Base-by-base conservation (phyloP, 1,140 invertebrate species). In the Pseudoatta argentina region DNA sequence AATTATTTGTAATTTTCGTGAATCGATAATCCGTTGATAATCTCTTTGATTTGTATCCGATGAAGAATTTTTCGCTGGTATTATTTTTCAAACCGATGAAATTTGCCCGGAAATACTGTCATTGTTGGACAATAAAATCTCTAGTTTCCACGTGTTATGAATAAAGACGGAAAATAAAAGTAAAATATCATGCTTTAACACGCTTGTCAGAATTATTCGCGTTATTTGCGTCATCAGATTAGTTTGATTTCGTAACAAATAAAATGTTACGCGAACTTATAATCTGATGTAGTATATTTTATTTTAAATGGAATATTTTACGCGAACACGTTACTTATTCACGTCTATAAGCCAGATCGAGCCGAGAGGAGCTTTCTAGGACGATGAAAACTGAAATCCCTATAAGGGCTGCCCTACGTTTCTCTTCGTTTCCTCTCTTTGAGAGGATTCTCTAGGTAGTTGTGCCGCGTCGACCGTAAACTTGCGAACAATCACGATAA, bases 401-500 rank as follows among this genome's bases (percentile, higher is more conserved):
- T 86, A 7, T 48, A 82, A 86, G 77, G 34, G 27, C 39, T 61
- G 55, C 53, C 30, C 66, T 66, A 51, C 64, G 77, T 86, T 64
- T 86, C 66, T 82, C 30, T 39, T 21, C 24, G n/a, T 71, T 78
- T 85, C 79, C 73, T 81, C 53, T 85, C 59, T 71, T 83, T 89
- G 78, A 79, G 81, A 64, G 7, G 44, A 87, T 89, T 88, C 69
- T 73, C 86, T 34, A 81, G 90, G 72, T 76, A 86, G 69, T 87
- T 64, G 86, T 69, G 81, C 79, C 86, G 55, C 79, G 86, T 81
- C 86, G 90, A 89, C 89, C 91, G 89, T 93, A 93, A 91, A 92
- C 88, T 89, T 82, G 77, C 88, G 87, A 92, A 93, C 92, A 92
- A 93, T 93, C 93, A 93, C 81, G 89, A 88, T 93, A 93, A 93